A percentile compares a stretch with the other conserved stretches of the same genome.
Evolutionary conservation across 2,113 vertebrate genomes (phyloP).

Genomic region (Glaucomys volans): DNA sequence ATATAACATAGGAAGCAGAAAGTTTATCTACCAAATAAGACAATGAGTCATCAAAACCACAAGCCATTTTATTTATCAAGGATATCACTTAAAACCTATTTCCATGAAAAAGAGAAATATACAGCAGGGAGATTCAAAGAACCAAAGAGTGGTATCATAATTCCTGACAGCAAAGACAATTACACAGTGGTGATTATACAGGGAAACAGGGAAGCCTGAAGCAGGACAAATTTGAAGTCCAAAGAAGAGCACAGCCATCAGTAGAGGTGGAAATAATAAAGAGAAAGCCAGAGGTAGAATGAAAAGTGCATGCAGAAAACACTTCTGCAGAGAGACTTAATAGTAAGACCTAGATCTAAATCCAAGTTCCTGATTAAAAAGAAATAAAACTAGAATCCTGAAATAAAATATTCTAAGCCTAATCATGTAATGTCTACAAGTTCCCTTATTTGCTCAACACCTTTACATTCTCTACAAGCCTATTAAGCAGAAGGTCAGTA

Average conservation of each 20-base stretch:
- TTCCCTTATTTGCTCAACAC: not conserved
- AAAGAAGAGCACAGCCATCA: not conserved
- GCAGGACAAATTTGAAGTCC: not conserved
- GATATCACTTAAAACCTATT: slow-evolving; percentile 41
- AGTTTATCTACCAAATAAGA: not conserved
- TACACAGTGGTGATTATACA: accelerated
- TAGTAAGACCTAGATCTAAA: not conserved
- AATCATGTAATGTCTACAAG: not conserved
- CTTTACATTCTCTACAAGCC: not conserved
- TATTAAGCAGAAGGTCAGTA: not conserved
- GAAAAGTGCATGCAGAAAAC: not conserved
- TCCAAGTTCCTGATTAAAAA: not conserved
- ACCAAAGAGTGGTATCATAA: no score
- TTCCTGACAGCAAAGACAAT: not conserved
- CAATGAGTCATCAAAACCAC: slow-evolving; percentile 9
- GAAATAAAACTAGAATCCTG: not conserved
- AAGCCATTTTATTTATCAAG: slow-evolving; percentile 59
- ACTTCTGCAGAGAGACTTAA: not conserved
- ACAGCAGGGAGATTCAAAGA: not conserved
- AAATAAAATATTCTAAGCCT: not conserved
- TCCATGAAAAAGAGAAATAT: slow-evolving; percentile 22
- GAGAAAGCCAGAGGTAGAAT: not conserved
- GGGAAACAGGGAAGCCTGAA: not conserved
- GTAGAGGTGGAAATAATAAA: not conserved
- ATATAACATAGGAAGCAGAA: not conserved